Evolutionary conservation across 2,888 invertebrate species (phyloP).

Genomic region (Drosophila maculinotata): DNA sequence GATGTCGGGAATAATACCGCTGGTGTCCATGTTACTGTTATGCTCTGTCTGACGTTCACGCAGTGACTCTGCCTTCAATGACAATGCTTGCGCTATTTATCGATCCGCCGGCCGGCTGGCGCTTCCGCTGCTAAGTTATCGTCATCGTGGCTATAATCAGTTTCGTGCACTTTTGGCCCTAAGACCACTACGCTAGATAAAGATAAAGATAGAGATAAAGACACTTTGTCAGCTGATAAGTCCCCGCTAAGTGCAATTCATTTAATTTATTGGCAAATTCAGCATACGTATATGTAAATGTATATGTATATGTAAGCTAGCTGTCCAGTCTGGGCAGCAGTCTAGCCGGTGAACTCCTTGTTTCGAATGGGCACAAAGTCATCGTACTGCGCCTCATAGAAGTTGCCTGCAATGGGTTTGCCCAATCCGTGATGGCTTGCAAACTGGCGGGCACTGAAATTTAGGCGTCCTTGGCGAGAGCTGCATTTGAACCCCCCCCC

Average conservation of each 20-base stretch:
- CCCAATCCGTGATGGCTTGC: conserved; percentile 91
- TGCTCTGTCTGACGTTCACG: conserved; percentile 51
- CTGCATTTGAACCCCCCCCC: conserved; percentile 60
- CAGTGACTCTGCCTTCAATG: conserved; percentile 54
- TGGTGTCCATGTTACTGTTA: conserved; percentile 71
- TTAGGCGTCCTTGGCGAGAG: conserved; percentile 85
- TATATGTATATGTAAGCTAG: conserved; percentile 10
- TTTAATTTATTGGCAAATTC: conserved; percentile 47
- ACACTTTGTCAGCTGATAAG: conserved; percentile 36
- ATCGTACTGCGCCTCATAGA: conserved; percentile 82
- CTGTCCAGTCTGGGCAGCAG: too few relatives aligned
- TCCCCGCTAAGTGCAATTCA: conserved; percentile 37
- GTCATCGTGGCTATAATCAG: conserved; percentile 51
- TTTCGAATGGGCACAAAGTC: conserved; percentile 85
- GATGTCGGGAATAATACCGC: conserved; percentile 81
- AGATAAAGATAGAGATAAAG: conserved; percentile 40
- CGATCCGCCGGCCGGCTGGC: conserved; percentile 6
- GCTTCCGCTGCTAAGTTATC: conserved; percentile 16
- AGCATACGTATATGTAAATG: conserved; percentile 2
- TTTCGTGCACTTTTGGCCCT: conserved; percentile 54
- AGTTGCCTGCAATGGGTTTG: conserved; percentile 83
- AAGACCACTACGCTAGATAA: conserved; percentile 49
- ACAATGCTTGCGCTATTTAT: conserved; percentile 57
- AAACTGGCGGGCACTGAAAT: conserved; percentile 89
- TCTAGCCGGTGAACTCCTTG: conserved; percentile 48